These are phyloP conservation scores for Elanus axillaris DNA, from an alignment of 2,113 vertebrate species.

Conservation along the genomic window DNA sequence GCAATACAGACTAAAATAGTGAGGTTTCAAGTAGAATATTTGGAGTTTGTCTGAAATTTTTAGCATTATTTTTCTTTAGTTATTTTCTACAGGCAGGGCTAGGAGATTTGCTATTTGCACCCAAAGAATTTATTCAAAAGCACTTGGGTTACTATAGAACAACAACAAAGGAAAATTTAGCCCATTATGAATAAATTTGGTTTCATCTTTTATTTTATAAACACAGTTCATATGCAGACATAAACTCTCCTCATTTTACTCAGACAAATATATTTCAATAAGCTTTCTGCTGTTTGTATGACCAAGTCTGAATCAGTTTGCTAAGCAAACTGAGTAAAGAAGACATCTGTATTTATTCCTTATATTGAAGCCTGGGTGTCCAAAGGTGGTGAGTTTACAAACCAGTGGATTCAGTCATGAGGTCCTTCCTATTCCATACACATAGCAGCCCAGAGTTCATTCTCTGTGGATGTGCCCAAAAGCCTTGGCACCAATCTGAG, in stretches of 20 bases:
- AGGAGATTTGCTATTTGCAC: background rate
- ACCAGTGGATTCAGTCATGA: background rate
- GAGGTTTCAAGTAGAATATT: background rate
- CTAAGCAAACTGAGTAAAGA: background rate
- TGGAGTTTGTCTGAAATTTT: background rate
- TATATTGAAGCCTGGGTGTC: background rate
- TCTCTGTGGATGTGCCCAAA: background rate
- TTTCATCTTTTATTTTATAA: background rate
- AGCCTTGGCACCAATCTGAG: background rate
- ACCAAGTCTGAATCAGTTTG: background rate
- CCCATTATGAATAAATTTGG: background rate
- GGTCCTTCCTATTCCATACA: background rate
- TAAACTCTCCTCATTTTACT: background rate
- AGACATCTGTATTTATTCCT: background rate
- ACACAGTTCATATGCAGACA: background rate
- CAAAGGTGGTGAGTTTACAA: background rate
- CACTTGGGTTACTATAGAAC: background rate
- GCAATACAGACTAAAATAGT: background rate
- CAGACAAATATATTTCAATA: background rate
- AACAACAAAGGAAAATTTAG: background rate
- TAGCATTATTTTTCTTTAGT: background rate
- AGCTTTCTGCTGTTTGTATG: background rate
- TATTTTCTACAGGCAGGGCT: background rate
- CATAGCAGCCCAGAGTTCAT: rapidly evolving
- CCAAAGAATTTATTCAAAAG: background rate